Evolutionary conservation across 2,797 vertebrate species (phyloP).

Genomic region (Micromesistius poutassou): DNA sequence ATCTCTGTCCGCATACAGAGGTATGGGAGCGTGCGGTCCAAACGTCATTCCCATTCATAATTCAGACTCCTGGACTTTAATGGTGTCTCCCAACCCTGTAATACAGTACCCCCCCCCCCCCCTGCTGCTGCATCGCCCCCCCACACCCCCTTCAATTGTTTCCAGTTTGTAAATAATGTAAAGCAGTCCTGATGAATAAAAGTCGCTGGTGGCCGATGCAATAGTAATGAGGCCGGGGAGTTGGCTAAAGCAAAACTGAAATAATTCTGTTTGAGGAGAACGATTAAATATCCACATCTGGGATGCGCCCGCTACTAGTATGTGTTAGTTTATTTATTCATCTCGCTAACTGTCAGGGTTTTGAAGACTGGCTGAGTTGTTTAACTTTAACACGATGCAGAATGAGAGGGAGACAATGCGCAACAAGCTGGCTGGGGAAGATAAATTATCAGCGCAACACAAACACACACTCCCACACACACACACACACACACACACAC

Average conservation of each 20-base stretch:
- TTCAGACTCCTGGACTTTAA: constrained; percentile 60
- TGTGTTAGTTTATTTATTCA: constrained; percentile 67
- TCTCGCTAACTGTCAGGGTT: constrained; percentile 63
- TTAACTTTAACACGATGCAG: constrained; percentile 38
- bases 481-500: neutral
- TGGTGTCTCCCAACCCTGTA: constrained; percentile 61
- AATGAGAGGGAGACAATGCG: constrained; percentile 42
- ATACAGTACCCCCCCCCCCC: constrained; percentile 51
- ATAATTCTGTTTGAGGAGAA: constrained; percentile 77
- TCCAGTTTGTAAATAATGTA: constrained; percentile 78
- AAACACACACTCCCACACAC: neutral
- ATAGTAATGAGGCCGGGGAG: constrained; percentile 76
- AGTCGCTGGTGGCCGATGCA: constrained; percentile 70
- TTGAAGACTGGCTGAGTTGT: constrained; percentile 50
- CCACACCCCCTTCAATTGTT: constrained; percentile 56
- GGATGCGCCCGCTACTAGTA: constrained; percentile 64
- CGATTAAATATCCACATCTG: constrained; percentile 74
- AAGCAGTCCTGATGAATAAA: constrained; percentile 64
- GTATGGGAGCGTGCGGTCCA: constrained; percentile 45
- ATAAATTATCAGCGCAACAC: constrained; percentile 21
- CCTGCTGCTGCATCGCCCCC: constrained; percentile 8
- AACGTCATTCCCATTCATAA: constrained; percentile 67
- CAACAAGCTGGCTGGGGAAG: constrained; percentile 29
- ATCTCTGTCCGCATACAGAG: constrained; percentile 35
- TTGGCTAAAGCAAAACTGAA: constrained; percentile 61